Base-by-base conservation (phyloP, 2,113 vertebrate genomes). In the Erythrocercus mccallii region DNA sequence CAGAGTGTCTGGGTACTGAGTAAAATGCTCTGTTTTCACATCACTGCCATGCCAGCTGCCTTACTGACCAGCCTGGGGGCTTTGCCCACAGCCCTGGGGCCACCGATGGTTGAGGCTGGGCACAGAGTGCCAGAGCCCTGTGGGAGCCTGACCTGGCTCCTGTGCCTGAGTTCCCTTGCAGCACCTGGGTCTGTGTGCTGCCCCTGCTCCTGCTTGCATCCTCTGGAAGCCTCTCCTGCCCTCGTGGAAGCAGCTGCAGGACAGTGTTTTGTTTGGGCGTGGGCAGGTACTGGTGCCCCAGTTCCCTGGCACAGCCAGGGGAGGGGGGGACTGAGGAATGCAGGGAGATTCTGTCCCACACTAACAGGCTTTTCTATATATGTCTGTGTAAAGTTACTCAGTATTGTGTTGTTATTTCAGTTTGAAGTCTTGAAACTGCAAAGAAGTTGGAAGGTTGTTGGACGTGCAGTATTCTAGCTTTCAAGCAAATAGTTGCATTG, bases 191-290 rank as follows among this genome's bases (percentile, higher is more conserved):
- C 30, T 30, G 40, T 0, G 15, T 4, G 2, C 33, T 27, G 69
- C 58, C 4, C 0, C 62, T 5, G 24, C 1, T 50, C n/a, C 48
- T 20, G 33, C 80, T 3, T 10, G 5, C 22, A 0, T 4, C 42
- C 15, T 1, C 0, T 18, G 11, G 44, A 2, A 25, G 12, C 72
- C 12, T 9, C 30, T 2, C 22, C 35, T 72, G 66, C 54, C 50
- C 54, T 30, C 31, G 7, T 10, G 83, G 33, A 2, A 9, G 78
- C 31, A 3, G 2, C 9, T 5, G 2, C 1, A 9, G 51, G 57
- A 3, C 9, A 1, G 18, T 1, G 3, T 6, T 33, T 6, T 14
- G 28, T 19, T 14, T 10, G 44, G 71, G 35, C 5, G 6, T 0
- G 0, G 38, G 40, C 50, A 25, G 54, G 6, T 4, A 5, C 30